Evolutionary conservation across 2,797 vertebrate species (phyloP).

Genomic region (Mycteria americana): DNA sequence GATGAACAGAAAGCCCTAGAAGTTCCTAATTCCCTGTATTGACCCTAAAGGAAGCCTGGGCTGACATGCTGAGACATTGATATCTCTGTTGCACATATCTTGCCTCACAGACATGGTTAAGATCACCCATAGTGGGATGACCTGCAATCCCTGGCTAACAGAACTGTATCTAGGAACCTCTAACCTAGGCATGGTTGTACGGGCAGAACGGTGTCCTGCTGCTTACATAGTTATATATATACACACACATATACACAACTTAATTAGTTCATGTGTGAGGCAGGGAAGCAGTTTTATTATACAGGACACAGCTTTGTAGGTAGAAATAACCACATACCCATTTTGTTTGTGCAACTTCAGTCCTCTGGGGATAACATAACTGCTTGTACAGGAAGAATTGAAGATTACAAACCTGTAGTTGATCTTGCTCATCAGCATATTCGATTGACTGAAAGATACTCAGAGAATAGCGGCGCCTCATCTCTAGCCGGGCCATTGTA

Average conservation of each 20-base stretch:
- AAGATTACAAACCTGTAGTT: conserved; percentile 85
- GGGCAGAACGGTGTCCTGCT: not conserved
- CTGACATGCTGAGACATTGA: not conserved
- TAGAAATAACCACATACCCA: not conserved
- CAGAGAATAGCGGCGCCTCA: conserved; percentile 88
- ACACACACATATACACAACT: not conserved
- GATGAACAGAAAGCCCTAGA: not conserved
- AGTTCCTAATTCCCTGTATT: not conserved
- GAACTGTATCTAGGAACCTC: not conserved
- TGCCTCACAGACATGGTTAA: not conserved
- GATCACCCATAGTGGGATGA: not conserved
- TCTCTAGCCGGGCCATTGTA: conserved; percentile 86
- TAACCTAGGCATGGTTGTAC: not conserved
- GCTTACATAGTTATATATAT: not conserved
- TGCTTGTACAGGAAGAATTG: not conserved
- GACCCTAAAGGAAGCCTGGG: not conserved
- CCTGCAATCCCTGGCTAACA: not conserved
- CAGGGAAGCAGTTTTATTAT: not conserved
- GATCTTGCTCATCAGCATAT: conserved; percentile 93
- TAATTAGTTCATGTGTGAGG: not conserved
- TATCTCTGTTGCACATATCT: not conserved
- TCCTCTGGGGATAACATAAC: not conserved
- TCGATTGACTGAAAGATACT: conserved; percentile 95
- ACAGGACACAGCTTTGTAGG: not conserved
- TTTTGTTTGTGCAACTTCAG: not conserved